Conservation (phyloP, 2,797 vertebrate species). For the Prionace glauca region DNA sequence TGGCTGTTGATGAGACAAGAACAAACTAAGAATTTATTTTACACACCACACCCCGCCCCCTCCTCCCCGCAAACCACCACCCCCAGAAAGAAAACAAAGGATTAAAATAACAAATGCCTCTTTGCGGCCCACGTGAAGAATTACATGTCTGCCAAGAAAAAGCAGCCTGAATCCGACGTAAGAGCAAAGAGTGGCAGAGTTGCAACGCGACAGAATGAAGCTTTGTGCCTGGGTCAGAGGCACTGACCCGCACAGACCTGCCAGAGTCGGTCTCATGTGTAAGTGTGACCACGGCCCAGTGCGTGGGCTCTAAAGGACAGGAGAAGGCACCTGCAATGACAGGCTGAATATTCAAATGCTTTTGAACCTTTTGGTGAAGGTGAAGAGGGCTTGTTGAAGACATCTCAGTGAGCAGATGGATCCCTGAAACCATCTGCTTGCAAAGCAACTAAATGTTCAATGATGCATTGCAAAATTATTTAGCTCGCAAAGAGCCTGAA, state of each 20-base stretch:
- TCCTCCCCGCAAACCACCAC: too few relatives aligned
- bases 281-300: slow-evolving; percentile 37
- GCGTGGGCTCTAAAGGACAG: slow-evolving; percentile 42
- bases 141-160: neutral
- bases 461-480: slow-evolving; percentile 84
- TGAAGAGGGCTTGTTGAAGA: slow-evolving; percentile 86
- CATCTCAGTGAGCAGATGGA: slow-evolving; percentile 84
- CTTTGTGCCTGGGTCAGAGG: slow-evolving; percentile 43
- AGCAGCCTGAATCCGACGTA: neutral
- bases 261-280: slow-evolving; percentile 36
- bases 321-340: slow-evolving; percentile 55
- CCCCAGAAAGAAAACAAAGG: neutral
- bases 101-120: neutral
- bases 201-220: slow-evolving; percentile 26
- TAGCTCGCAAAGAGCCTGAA: slow-evolving; percentile 83
- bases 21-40: neutral
- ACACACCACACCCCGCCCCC: too few relatives aligned
- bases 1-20: slow-evolving; percentile 2
- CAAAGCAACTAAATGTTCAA: slow-evolving; percentile 79
- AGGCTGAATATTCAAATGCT: slow-evolving; percentile 64
- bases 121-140: neutral
- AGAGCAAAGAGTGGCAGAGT: slow-evolving; percentile 25
- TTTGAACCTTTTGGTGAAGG: slow-evolving; percentile 74
- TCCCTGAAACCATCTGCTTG: slow-evolving; percentile 84
- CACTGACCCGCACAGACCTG: slow-evolving; percentile 42